phyloP scores from a whole-genome alignment of 2,113 vertebrate genomes.

The Zootoca vivipara region DNA sequence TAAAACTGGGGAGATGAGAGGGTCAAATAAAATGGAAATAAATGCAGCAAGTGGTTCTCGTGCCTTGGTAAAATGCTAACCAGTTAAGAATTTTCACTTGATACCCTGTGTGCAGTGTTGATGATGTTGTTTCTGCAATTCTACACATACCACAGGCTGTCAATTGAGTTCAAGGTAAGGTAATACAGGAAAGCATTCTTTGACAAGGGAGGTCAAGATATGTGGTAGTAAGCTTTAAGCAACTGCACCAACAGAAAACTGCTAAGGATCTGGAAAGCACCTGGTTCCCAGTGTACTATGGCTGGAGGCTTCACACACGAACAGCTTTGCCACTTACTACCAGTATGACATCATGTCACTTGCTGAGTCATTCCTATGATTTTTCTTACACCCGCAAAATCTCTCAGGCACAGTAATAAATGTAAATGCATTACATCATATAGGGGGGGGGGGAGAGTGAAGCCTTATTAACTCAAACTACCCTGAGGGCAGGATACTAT shows the following conservation, averaged over 20 bases:
- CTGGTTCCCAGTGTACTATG: slow-evolving; percentile 3
- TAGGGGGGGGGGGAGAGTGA: slow-evolving; percentile 30
- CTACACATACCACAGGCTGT: neutral
- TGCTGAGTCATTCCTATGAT: slow-evolving; percentile 50
- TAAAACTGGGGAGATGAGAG: neutral
- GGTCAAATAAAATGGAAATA: neutral
- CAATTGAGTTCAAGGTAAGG: neutral
- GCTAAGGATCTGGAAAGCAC: neutral
- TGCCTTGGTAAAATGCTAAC: neutral
- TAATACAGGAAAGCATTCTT: neutral
- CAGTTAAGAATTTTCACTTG: neutral
- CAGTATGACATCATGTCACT: slow-evolving; percentile 43
- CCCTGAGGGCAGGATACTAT: slow-evolving; percentile 47
- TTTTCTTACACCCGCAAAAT: slow-evolving; percentile 45
- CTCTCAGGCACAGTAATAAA: slow-evolving; percentile 58
- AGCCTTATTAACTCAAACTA: slow-evolving; percentile 50
- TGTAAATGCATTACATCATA: slow-evolving; percentile 54
- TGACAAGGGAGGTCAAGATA: neutral
- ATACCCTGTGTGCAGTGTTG: neutral
- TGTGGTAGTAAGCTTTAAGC: rapidly evolving
- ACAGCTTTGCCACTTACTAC: neutral
- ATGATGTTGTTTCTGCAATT: neutral
- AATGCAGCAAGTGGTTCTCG: neutral
- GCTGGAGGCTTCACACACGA: slow-evolving; percentile 22
- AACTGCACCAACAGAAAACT: neutral